phyloP scores from a whole-genome alignment of 1,140 invertebrate species.

The Agraylea sexmaculata region DNA sequence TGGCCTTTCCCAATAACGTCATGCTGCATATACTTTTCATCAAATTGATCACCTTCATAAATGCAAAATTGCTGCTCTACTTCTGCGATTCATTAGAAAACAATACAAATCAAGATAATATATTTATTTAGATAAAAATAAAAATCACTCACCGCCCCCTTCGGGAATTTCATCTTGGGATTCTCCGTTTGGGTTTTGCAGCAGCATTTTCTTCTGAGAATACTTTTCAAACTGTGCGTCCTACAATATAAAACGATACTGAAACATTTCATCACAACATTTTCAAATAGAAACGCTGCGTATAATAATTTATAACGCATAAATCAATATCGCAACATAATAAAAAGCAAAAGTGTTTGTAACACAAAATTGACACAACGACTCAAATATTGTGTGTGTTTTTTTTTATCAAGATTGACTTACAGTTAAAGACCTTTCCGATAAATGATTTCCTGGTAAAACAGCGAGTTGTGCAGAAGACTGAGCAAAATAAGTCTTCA shows the following conservation, averaged over 20 bases:
- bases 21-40: constrained; percentile 17
- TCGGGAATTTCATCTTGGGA: too few relatives aligned
- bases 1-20: constrained; percentile 74
- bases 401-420: constrained; percentile 30
- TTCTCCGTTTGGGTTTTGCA: too few relatives aligned
- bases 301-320: too few relatives aligned
- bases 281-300: too few relatives aligned
- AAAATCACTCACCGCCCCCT: too few relatives aligned
- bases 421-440: constrained; percentile 5
- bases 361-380: too few relatives aligned
- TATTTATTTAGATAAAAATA: constrained; percentile 1
- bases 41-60: constrained; percentile 15
- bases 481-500: too few relatives aligned
- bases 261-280: too few relatives aligned
- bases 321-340: too few relatives aligned
- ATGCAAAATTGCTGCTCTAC: too few relatives aligned
- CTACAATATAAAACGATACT: too few relatives aligned
- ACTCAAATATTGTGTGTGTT: constrained; percentile 40
- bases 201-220: constrained; percentile 3
- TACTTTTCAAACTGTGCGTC: neutral
- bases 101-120: constrained; percentile 2
- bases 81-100: constrained; percentile 10
- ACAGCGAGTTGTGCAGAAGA: constrained; percentile 1
- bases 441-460: neutral
- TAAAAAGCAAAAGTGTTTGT: too few relatives aligned